Conservation (phyloP, 2,113 vertebrate genomes). For the Pedetes capensis region DNA sequence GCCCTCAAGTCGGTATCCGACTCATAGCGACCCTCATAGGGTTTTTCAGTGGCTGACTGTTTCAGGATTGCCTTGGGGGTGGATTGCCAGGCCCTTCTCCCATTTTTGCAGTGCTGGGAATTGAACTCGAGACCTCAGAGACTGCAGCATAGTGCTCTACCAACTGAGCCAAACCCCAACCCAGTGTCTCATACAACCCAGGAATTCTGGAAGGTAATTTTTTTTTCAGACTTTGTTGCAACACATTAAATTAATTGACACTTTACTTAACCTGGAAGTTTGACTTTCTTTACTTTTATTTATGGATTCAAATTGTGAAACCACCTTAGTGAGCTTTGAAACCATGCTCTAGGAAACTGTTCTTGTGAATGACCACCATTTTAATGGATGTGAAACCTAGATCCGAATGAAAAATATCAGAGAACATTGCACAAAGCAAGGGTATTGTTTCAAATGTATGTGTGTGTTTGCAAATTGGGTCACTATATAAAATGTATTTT, state of each 20-base stretch:
- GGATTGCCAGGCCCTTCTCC: too few species aligned
- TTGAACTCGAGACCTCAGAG: too few species aligned
- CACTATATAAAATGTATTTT: neutral
- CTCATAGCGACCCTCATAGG: too few species aligned
- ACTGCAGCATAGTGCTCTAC: too few species aligned
- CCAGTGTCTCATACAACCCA: neutral
- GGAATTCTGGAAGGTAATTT: neutral
- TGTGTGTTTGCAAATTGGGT: neutral
- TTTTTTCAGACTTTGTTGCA: neutral
- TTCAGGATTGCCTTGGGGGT: too few species aligned
- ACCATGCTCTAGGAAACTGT: neutral
- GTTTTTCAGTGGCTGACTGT: too few species aligned
- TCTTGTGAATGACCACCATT: neutral
- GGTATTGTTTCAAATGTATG: neutral
- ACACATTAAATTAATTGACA: neutral
- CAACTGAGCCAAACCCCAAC: too few species aligned
- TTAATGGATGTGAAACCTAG: neutral
- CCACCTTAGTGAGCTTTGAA: neutral
- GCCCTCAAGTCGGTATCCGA: too few species aligned
- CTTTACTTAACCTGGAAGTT: neutral
- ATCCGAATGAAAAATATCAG: neutral
- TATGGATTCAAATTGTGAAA: neutral
- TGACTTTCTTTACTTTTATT: neutral
- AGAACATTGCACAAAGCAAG: neutral
- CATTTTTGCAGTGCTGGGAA: too few species aligned